Evolutionary conservation across 64 coral and sea anemone species (phyloP).

Genomic region (Montipora efflorescens): DNA sequence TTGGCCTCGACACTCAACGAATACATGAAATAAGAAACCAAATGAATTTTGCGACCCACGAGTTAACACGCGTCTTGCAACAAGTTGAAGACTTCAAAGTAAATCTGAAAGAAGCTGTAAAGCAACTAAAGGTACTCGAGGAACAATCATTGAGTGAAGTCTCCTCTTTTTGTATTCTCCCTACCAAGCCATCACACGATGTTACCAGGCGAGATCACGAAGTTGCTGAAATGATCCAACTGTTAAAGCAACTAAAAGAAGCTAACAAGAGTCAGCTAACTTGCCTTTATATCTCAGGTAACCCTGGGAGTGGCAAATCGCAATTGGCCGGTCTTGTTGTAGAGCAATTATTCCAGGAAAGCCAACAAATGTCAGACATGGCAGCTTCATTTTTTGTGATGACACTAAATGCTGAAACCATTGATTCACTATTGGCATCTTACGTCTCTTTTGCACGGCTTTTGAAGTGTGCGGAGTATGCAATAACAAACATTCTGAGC

Average conservation of each 20-base stretch:
- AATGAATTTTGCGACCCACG: constrained; percentile 50
- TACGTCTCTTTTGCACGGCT: background rate
- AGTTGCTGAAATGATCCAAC: background rate
- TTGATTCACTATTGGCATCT: background rate
- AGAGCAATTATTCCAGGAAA: background rate
- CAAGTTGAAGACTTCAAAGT: background rate
- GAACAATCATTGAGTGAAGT: background rate
- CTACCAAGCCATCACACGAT: constrained; percentile 27
- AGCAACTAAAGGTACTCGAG: constrained; percentile 46
- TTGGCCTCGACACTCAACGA: constrained; percentile 26
- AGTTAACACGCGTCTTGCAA: constrained; percentile 24
- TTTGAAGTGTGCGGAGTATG: background rate
- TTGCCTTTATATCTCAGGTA: constrained; percentile 48
- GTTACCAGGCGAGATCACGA: background rate
- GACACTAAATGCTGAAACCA: background rate
- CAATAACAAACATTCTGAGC: background rate
- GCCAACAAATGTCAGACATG: background rate
- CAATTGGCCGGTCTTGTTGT: constrained; percentile 32
- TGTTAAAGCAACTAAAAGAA: background rate
- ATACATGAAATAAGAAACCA: constrained; percentile 51
- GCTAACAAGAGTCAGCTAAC: background rate
- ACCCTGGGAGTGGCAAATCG: constrained; percentile 57
- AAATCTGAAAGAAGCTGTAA: background rate
- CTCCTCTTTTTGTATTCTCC: background rate
- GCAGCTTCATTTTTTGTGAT: background rate